Evolutionary conservation across 2,888 invertebrate genomes (phyloP).

Genomic region (Steromphala cineraria): DNA sequence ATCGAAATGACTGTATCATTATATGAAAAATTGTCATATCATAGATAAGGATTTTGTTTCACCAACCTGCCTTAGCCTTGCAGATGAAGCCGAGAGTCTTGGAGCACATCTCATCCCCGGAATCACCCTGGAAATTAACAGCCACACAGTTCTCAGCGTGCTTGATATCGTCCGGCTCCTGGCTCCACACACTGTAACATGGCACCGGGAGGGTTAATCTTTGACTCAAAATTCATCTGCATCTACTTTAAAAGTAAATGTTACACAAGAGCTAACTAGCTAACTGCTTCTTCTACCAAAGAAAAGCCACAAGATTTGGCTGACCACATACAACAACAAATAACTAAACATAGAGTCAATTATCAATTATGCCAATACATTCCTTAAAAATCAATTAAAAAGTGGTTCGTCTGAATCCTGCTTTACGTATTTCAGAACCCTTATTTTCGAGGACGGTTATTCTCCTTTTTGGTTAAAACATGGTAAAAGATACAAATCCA

Average conservation of each 20-base stretch:
- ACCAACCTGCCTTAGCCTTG: conserved; percentile 34
- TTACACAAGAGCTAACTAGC: too few relatives aligned
- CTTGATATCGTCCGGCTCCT: conserved; percentile 52
- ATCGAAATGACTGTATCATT: background rate
- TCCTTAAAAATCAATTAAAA: too few relatives aligned
- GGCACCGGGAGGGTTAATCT: background rate
- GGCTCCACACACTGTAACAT: conserved; percentile 47
- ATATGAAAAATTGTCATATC: background rate
- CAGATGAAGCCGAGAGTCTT: conserved; percentile 53
- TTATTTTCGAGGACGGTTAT: too few relatives aligned
- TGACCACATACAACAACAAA: too few relatives aligned
- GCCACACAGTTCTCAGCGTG: conserved; percentile 57
- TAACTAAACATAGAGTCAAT: too few relatives aligned
- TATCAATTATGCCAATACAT: too few relatives aligned
- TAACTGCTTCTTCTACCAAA: too few relatives aligned
- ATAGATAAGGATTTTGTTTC: background rate
- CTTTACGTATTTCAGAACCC: too few relatives aligned
- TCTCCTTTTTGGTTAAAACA: too few relatives aligned
- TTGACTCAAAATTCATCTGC: background rate
- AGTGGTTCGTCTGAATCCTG: too few relatives aligned
- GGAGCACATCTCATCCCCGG: conserved; percentile 53
- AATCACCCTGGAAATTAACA: conserved; percentile 44
- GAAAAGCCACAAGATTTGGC: too few relatives aligned
- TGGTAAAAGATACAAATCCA: too few relatives aligned
- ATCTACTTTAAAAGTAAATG: background rate